phyloP scores from a whole-genome alignment of 2,888 invertebrate genomes.

The Amblyjoppa fuscipennis region DNA sequence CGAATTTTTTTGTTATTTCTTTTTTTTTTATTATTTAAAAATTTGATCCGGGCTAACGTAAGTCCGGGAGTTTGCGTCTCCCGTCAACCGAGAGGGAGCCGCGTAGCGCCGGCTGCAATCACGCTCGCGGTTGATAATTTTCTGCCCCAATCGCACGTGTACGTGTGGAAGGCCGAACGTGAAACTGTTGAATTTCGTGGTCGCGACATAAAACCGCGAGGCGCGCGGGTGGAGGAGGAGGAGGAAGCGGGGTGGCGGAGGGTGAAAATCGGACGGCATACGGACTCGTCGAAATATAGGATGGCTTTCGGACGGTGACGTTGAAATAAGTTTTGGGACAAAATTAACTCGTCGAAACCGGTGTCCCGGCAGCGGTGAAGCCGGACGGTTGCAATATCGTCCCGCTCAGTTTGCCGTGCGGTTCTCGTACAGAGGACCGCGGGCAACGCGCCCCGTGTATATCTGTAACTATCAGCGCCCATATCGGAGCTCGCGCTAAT shows the following conservation, averaged over 20 bases:
- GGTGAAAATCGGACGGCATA: constrained; percentile 24
- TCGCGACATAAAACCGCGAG: constrained; percentile 72
- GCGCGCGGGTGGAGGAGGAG: constrained; percentile 16
- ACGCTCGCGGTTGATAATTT: constrained; percentile 81
- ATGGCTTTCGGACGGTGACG: constrained; percentile 78
- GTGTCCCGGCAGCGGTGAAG: constrained; percentile 36
- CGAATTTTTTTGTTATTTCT: constrained; percentile 17
- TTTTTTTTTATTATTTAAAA: too few relatives aligned
- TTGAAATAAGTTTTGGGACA: constrained; percentile 79
- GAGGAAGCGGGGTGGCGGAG: neutral
- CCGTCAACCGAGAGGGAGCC: constrained; percentile 37
- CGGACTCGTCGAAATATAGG: constrained; percentile 76
- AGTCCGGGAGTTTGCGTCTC: constrained; percentile 4
- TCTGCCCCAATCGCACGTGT: constrained; percentile 67
- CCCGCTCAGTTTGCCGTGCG: constrained; percentile 62
- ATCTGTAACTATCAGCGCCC: constrained; percentile 15
- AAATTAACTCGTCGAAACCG: constrained; percentile 71
- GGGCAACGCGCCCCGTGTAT: neutral
- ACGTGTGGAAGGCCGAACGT: constrained; percentile 26
- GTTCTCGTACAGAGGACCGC: constrained; percentile 30
- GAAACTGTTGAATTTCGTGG: constrained; percentile 65
- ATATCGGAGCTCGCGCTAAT: constrained; percentile 24
- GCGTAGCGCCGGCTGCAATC: constrained; percentile 76
- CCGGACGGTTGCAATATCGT: constrained; percentile 61
- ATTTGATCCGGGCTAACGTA: constrained; percentile 27